Evolutionary conservation across 2,797 vertebrate genomes (phyloP).

Genomic region (Molothrus ater): DNA sequence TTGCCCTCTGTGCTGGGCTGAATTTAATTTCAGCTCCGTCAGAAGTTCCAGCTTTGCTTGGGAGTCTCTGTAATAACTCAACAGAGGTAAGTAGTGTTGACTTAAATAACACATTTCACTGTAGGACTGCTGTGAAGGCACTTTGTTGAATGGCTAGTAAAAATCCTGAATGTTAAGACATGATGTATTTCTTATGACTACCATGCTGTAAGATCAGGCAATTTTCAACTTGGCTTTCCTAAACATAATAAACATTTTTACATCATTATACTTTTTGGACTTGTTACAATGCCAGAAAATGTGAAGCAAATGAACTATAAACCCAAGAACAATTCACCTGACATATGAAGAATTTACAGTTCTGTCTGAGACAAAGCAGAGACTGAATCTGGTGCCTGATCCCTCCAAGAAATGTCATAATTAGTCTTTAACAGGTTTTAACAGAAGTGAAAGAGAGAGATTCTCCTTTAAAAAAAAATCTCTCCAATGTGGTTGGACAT

Average conservation of each 20-base stretch:
- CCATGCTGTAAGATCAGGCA: background rate
- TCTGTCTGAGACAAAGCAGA: background rate
- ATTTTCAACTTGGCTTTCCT: background rate
- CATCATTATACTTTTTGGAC: background rate
- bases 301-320: background rate
- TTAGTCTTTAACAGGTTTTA: background rate
- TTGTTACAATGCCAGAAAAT: background rate
- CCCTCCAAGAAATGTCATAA: background rate
- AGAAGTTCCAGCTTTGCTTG: background rate
- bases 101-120: background rate
- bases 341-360: background rate
- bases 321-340: background rate
- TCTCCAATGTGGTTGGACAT: background rate
- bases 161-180: background rate
- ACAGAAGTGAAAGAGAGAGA: background rate
- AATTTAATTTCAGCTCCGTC: background rate
- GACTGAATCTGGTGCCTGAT: background rate
- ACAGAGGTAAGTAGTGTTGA: background rate
- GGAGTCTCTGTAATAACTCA: background rate
- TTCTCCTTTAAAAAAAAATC: background rate
- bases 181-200: background rate
- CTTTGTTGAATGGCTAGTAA: background rate
- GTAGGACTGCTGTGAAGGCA: background rate
- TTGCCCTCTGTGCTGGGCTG: background rate
- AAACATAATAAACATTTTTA: background rate